Evolutionary conservation across 2,888 invertebrate species (phyloP), one percentile per base, ranked within the genome.

Genomic region (Nymphalis urticae): DNA sequence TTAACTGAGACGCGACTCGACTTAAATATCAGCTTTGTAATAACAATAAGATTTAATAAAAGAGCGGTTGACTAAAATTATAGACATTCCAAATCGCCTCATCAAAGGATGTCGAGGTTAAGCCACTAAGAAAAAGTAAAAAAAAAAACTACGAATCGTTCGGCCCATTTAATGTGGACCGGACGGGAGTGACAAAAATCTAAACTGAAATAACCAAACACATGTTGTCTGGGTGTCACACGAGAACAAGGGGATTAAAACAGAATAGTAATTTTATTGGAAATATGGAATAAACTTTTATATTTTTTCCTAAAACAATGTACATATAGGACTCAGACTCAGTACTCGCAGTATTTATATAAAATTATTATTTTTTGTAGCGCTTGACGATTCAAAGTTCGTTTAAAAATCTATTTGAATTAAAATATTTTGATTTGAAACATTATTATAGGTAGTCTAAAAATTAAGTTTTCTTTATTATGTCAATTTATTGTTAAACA

Each of bases 171-270:
- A 91, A 87, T 82, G 82, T 85, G 85, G 82, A 90, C 92, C 92
- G 92, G 92, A 92, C 92, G 92, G 85, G 87, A 86, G 87, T 88
- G 88, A 92, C 92, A 91, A 92, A 91, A 92, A 88, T 87, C 82
- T 80, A 82, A 81, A 86, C 91, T 91, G 90, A 92, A 92, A 92
- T 92, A 91, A 89, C 88, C 89, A 81, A 82, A 85, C 92, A 92
- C 88, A 91, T 92, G 91, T 77, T 87, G 88, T 77, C 80, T 83
- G 82, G 77, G 82, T 83, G 87, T 92, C 90, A 89, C 77, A 75
- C 65, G 70, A 70, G 72, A 75, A 71, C 70, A 68, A 77, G 75
- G 75, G 75, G 77, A 79, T 79, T 78, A 76, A 77, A 50, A 74
- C 68, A 66, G 56, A 24, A 68, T 60, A 66, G 58, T 53, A 54